Evolutionary conservation across 1,140 invertebrate genomes (phyloP).

Genomic region (Drosophila ercepeae): DNA sequence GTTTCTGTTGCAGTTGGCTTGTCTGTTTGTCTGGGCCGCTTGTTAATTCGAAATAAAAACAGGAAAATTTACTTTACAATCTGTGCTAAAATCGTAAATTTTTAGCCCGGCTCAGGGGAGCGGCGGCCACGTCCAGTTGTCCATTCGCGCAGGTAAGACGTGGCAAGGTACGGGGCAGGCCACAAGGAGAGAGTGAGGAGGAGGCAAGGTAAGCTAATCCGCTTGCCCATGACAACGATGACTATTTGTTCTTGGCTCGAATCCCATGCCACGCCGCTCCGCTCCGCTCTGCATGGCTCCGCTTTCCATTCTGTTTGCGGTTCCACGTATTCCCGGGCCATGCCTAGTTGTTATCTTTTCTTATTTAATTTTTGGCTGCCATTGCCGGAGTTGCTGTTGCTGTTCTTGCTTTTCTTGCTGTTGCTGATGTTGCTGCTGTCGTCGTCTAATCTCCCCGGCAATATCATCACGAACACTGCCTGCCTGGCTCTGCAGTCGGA

Average conservation of each 20-base stretch:
- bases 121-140: constrained; percentile 37
- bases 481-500: constrained; percentile 7
- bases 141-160: constrained; percentile 11
- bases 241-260: constrained; percentile 65
- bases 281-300: constrained; percentile 14
- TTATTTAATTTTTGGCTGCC: constrained; percentile 79
- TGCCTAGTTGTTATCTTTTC: constrained; percentile 79
- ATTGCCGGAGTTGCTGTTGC: constrained; percentile 30
- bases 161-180: neutral
- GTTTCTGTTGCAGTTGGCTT: constrained; percentile 14
- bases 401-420: no score
- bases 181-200: no score
- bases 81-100: constrained; percentile 81
- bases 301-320: constrained; percentile 50
- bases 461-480: constrained; percentile 68
- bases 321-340: constrained; percentile 64
- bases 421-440: constrained; percentile 30
- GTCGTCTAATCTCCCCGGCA: constrained; percentile 73
- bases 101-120: constrained; percentile 67
- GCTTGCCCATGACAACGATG: constrained; percentile 67
- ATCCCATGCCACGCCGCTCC: constrained; percentile 13
- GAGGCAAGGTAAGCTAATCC: constrained; percentile 59
- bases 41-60: constrained; percentile 81
- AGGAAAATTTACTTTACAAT: constrained; percentile 81
- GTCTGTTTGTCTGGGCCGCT: constrained; percentile 59